Evolutionary conservation across 2,888 invertebrate species (phyloP).

Genomic region (Tetropium fuscum): DNA sequence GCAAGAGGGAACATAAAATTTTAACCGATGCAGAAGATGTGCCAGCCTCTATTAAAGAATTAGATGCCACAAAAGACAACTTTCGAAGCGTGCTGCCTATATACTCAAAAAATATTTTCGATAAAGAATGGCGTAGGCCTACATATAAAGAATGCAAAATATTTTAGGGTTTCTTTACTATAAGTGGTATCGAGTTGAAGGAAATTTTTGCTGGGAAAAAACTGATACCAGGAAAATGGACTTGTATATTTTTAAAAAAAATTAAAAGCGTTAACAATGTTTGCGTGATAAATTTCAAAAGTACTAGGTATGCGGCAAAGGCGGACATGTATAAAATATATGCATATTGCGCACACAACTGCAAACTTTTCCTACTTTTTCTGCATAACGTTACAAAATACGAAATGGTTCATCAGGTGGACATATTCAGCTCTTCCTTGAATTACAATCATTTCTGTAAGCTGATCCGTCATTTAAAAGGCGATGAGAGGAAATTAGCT

Average conservation of each 20-base stretch:
- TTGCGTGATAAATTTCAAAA: slow-evolving; percentile 17
- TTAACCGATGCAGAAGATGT: slow-evolving; percentile 3
- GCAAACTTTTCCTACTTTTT: slow-evolving; percentile 11
- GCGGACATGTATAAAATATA: slow-evolving; percentile 8
- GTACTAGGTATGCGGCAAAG: not conserved
- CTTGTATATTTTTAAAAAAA: not conserved
- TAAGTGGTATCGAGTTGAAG: not conserved
- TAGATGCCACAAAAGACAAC: not conserved
- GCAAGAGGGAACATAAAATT: too few species aligned
- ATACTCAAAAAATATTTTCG: not conserved
- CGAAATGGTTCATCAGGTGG: slow-evolving; percentile 9
- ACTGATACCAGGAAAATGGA: not conserved
- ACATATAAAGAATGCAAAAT: not conserved
- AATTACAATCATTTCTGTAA: slow-evolving; percentile 15
- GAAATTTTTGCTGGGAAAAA: not conserved
- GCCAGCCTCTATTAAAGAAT: not conserved
- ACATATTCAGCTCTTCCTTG: slow-evolving; percentile 14
- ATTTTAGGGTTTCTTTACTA: not conserved
- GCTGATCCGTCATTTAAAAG: slow-evolving; percentile 10
- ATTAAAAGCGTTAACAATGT: slow-evolving; percentile 11
- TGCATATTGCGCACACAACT: slow-evolving; percentile 15
- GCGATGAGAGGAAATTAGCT: slow-evolving; percentile 7
- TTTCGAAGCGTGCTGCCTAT: not conserved
- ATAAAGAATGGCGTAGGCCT: slow-evolving; percentile 2
- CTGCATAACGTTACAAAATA: slow-evolving; percentile 7